A percentile compares a stretch with the other conserved stretches of the same genome.
Conservation (phyloP, 2,888 invertebrate species). For the Orthosia incerta region DNA sequence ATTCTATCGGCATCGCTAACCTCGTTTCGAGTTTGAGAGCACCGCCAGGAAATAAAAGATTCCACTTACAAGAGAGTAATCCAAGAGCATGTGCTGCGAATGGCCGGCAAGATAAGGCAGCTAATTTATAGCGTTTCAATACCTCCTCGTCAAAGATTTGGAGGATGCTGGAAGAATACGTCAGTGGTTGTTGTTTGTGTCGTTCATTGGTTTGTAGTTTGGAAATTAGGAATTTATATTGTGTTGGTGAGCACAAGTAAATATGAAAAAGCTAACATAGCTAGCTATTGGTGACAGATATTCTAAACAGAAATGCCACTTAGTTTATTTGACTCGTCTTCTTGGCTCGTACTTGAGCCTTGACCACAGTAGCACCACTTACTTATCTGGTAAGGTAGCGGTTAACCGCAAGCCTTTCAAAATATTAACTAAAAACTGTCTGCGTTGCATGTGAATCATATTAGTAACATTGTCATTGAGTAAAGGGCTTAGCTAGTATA, state of each 20-base stretch:
- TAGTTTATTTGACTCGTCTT: no score
- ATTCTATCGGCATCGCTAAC: conserved; percentile 69
- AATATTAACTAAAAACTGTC: no score
- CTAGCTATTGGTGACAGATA: no score
- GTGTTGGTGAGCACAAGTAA: neutral
- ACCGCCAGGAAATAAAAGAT: conserved; percentile 79
- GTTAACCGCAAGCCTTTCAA: no score
- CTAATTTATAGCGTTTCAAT: conserved; percentile 89
- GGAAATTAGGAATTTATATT: neutral
- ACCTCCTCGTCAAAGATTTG: conserved; percentile 69
- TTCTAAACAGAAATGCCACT: no score
- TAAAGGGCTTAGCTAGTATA: no score
- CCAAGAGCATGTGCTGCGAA: conserved; percentile 85
- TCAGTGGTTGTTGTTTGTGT: neutral
- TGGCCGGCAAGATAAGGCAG: conserved; percentile 85
- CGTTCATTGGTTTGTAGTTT: neutral
- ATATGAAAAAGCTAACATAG: no score
- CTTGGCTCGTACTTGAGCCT: no score
- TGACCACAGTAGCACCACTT: no score
- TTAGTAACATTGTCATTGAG: no score
- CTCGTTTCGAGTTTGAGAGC: conserved; percentile 68
- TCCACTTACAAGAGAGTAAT: conserved; percentile 78
- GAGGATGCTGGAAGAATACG: conserved; percentile 32
- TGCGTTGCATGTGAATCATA: no score
- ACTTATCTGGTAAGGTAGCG: no score